Percentiles rank a stretch among this genome's conserved stretches.
phyloP scores from a whole-genome alignment of 2,797 vertebrate genomes.

The Hippoglossus hippoglossus region DNA sequence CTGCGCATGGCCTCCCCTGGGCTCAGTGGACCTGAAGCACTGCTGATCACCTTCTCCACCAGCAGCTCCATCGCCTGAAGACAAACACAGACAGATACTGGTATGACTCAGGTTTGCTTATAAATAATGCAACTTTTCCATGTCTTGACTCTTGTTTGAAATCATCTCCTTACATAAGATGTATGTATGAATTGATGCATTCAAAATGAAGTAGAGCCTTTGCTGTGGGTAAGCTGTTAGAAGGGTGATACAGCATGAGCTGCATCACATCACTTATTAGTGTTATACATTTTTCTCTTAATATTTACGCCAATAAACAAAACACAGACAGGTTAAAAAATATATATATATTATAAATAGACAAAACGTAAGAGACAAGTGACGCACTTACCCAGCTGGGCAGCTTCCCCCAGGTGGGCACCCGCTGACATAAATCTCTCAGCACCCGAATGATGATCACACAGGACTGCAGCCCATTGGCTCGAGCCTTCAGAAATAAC shows the following conservation, averaged over 20 bases:
- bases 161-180: background rate
- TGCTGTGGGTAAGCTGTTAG: no score
- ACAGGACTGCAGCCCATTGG: conserved; percentile 89
- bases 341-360: background rate
- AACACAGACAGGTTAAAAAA: background rate
- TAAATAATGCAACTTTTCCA: no score
- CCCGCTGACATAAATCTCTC: conserved; percentile 86
- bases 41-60: conserved; percentile 86
- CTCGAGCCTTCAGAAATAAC: conserved; percentile 81
- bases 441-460: conserved; percentile 89
- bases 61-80: conserved; percentile 84
- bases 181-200: no score
- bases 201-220: no score
- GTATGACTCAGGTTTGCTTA: background rate
- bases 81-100: background rate
- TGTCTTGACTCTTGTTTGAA: background rate
- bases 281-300: background rate
- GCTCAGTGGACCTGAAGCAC: conserved; percentile 75
- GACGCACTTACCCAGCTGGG: conserved; percentile 84
- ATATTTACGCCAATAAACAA: background rate
- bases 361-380: background rate
- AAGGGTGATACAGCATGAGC: background rate
- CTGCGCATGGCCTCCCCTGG: conserved; percentile 84
- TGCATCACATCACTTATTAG: background rate
- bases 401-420: conserved; percentile 88